These are phyloP conservation scores for Aphaenogaster ashmeadi DNA, from an alignment of 1,140 invertebrate genomes.

Conservation along the genomic window DNA sequence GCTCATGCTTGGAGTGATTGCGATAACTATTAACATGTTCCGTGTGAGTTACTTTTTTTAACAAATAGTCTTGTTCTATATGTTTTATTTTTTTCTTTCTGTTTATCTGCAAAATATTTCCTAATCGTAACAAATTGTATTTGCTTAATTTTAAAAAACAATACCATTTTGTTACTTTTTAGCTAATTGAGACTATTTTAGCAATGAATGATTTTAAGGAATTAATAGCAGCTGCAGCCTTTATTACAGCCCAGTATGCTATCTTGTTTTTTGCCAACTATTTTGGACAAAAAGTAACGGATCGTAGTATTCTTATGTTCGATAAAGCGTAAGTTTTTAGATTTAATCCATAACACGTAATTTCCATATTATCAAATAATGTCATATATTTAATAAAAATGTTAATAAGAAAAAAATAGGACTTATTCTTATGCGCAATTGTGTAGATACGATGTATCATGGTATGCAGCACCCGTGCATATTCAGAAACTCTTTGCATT, in stretches of 20 bases:
- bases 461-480: constrained; percentile 7
- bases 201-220: constrained; percentile 17
- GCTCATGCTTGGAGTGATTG: neutral
- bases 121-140: neutral
- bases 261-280: constrained; percentile 4
- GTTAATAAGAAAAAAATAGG: neutral
- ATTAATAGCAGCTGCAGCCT: neutral
- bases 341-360: neutral
- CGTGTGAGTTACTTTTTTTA: constrained; percentile 18
- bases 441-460: neutral
- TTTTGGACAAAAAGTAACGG: constrained; percentile 24
- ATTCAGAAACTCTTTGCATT: constrained; percentile 12
- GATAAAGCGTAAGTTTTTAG: constrained; percentile 4
- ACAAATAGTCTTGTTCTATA: neutral
- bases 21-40: constrained; percentile 21
- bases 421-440: neutral
- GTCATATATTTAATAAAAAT: neutral
- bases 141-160: neutral
- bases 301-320: constrained; percentile 10
- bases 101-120: neutral
- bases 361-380: neutral
- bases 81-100: neutral
- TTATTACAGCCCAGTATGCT: neutral
- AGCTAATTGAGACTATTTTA: constrained; percentile 1
- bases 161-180: neutral